Percentiles rank a stretch among this genome's conserved stretches.
These are phyloP conservation scores for Apamea anceps DNA, from an alignment of 2,888 invertebrate genomes.

Conservation along the genomic window DNA sequence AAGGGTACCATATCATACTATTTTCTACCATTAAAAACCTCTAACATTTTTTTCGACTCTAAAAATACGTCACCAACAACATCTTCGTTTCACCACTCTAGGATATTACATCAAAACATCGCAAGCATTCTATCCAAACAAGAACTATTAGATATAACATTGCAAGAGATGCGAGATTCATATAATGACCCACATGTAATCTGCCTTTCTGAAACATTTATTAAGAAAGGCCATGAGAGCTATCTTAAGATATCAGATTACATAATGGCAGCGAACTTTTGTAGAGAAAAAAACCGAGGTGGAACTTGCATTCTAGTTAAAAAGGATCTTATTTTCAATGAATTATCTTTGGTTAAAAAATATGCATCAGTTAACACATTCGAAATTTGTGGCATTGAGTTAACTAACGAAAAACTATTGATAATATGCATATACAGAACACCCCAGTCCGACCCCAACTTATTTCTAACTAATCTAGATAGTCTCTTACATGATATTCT, in stretches of 20 bases:
- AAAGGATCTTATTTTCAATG: background rate
- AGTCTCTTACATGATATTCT: too few relatives aligned
- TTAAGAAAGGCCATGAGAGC: background rate
- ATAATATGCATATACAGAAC: slow-evolving; percentile 6
- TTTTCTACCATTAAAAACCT: background rate
- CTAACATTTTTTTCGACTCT: background rate
- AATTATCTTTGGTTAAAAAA: background rate
- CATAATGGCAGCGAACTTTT: background rate
- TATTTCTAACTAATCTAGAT: too few relatives aligned
- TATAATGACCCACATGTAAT: background rate
- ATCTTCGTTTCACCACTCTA: background rate
- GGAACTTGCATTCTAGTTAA: background rate
- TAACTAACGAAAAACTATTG: background rate
- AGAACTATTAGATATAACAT: background rate
- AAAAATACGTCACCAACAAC: background rate
- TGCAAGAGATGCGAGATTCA: slow-evolving; percentile 8
- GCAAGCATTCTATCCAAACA: background rate
- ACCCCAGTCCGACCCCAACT: slow-evolving; percentile 2
- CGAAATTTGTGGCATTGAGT: background rate
- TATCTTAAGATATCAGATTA: background rate
- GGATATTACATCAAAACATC: background rate
- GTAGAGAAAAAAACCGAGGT: background rate
- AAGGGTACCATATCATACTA: background rate
- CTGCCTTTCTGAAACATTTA: slow-evolving; percentile 6
- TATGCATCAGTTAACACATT: slow-evolving; percentile 1